Percentiles rank a stretch among this genome's conserved stretches.
These are phyloP conservation scores for Leptinotarsa rubiginosa DNA, from an alignment of 2,888 invertebrate genomes.

Conservation along the genomic window DNA sequence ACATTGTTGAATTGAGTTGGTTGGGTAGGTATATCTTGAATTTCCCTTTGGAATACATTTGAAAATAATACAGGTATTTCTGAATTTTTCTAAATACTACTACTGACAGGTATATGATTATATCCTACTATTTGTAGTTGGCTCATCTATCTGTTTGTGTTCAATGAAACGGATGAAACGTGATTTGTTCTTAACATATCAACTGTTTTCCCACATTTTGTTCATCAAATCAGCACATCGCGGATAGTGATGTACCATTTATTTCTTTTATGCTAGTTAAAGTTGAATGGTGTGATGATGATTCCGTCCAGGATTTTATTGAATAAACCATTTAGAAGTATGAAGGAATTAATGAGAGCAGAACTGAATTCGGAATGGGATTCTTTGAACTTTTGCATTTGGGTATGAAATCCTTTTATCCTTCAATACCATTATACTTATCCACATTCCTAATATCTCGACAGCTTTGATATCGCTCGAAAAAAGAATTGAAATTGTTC, in stretches of 20 bases:
- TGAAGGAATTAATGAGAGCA: constrained; percentile 51
- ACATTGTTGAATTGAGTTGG: too few species aligned
- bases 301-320: not conserved
- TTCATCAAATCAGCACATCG: not conserved
- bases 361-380: constrained; percentile 60
- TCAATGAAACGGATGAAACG: not conserved
- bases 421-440: not conserved
- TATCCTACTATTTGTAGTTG: too few species aligned
- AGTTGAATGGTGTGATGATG: not conserved
- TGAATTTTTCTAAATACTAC: too few species aligned
- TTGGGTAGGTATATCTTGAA: too few species aligned
- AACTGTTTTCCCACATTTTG: not conserved
- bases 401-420: constrained; percentile 56
- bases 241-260: too few species aligned
- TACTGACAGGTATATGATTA: too few species aligned
- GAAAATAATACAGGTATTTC: too few species aligned
- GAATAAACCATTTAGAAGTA: not conserved
- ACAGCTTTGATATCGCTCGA: too few species aligned
- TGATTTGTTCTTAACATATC: not conserved
- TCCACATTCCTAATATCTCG: constrained; percentile 14
- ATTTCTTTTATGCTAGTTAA: not conserved
- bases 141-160: not conserved
- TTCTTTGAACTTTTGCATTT: constrained; percentile 56
- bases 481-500: too few species aligned
- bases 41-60: too few species aligned